A percentile compares a stretch with the other conserved stretches of the same genome.
Conservation (phyloP, 2,113 vertebrate species). For the Bambusicola thoracicus region DNA sequence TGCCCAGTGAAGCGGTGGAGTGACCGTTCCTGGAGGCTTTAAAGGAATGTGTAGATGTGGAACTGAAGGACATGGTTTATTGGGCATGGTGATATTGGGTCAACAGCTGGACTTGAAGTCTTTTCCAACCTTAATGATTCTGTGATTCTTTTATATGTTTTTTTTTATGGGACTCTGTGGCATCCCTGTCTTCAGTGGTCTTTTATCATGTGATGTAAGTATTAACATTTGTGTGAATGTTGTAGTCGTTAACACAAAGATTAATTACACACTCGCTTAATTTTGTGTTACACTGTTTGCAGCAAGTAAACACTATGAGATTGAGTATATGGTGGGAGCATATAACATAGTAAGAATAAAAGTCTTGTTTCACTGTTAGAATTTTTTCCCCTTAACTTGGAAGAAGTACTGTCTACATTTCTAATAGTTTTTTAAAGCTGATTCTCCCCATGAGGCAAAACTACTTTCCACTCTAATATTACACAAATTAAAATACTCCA, state of each 20-base stretch:
- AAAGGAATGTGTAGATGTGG: no score
- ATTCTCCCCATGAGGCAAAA: background rate
- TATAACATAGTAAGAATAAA: background rate
- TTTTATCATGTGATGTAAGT: rapidly evolving
- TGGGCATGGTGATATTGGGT: no score
- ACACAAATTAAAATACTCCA: background rate
- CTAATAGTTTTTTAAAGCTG: background rate
- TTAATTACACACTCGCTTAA: background rate
- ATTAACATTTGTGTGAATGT: background rate
- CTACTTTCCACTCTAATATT: background rate
- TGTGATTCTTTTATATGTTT: background rate
- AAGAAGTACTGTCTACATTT: background rate
- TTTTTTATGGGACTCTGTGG: background rate
- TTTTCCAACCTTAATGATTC: no score
- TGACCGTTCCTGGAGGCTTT: no score
- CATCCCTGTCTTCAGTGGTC: no score
- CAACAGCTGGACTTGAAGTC: no score
- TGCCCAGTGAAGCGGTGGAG: no score
- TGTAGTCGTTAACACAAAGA: background rate
- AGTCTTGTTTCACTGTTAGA: background rate
- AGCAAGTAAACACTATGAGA: background rate
- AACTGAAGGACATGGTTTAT: no score
- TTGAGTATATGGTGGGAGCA: no score
- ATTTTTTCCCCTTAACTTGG: background rate
- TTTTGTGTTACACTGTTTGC: background rate